Base-by-base conservation (phyloP, 2,113 vertebrate species). In the Sarotherodon lohbergeri region DNA sequence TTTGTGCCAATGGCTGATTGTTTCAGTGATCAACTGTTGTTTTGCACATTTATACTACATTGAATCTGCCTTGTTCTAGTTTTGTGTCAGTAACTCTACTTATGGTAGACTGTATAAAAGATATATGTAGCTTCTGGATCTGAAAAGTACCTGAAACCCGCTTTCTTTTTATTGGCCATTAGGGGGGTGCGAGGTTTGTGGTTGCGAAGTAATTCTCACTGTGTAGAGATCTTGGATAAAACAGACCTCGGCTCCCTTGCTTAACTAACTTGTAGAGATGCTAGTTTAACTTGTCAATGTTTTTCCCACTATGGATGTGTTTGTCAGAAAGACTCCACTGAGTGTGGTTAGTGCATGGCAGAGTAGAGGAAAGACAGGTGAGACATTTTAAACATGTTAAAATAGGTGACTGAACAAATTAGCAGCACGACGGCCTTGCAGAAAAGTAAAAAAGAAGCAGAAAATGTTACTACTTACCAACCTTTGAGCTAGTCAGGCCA, bases 271-370 rank as follows among this genome's bases (percentile, higher is more conserved):
- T 66, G 32, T 66, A 66, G 34, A 66, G 61, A 66, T 39, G 32
- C 17, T 66, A 66, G 17, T 66, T 66, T 39, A 66, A 12, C 59
- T 4, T 63, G 61, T 66, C 61, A 32, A 5, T 2, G 17, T 5
- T 4, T 2, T 0, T 0, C 14, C 14, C 27, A 32, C 57, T 61
- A 32, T 61, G 57, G 14, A 61, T 61, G 27, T 32, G 5, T 61
- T 61, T 61, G 4, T 59, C 24, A 59, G 56, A 59, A 59, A 59
- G 27, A 14, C 27, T 59, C 56, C 56, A 59, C 13, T 16, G 27
- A 61, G 57, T 17, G 57, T 61, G 57, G 8, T 61, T 32, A 61
- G 57, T 61, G 57, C 14, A 17, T 32, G 57, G 7, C 7, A 59
- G 27, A 66, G 29, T 66, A 34, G 59, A 66, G 17, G 32, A 66